Evolutionary conservation across 2,113 vertebrate species (phyloP), one percentile per base, ranked within the genome.

Genomic region (Pampusana beccarii): DNA sequence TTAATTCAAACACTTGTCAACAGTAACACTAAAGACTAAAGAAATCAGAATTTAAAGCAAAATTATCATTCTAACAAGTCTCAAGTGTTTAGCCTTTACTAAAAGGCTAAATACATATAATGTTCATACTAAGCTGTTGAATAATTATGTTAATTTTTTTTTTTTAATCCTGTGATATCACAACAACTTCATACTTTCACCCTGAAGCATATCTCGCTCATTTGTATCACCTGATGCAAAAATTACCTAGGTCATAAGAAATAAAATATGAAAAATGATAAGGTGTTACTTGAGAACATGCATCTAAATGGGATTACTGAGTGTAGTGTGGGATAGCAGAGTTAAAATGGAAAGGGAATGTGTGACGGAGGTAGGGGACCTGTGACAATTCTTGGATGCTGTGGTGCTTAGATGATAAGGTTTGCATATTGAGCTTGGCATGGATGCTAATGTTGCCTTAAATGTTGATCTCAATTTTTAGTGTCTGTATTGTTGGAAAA

Each of bases 401-500:
- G 90, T 93, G 93, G 66, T 92, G 86, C 86, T 96, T 95, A 23
- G 67, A 16, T 53, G 64, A 17, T 26, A 51, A 73, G 40, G 73
- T 91, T 94, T 92, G 95, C 86, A 25, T 92, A 93, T 42, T 95
- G 95, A 94, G 86, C 95, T 95, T 94, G 92, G 72, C 78, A 79
- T 87, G 93, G 91, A 96, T 96, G 93, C 86, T 97, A 69, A 93
- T 87, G 86, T 95, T 96, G 96, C 95, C 95, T 96, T 96, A 96
- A 96, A 96, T 94, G 92, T 95, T 95, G 93, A 94, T 96, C 92
- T 97, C 89, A 25, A 34, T 91, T 96, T 96, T 93, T 92, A 95
- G 93, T 92, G 91, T 95, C 86, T 96, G 93, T 94, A 89, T 93
- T 79, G 88, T 79, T 96, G 92, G 86, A 92, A 94, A 96, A 95